Evolutionary conservation across 2,113 vertebrate species (phyloP).

Genomic region (Myocastor coypus): DNA sequence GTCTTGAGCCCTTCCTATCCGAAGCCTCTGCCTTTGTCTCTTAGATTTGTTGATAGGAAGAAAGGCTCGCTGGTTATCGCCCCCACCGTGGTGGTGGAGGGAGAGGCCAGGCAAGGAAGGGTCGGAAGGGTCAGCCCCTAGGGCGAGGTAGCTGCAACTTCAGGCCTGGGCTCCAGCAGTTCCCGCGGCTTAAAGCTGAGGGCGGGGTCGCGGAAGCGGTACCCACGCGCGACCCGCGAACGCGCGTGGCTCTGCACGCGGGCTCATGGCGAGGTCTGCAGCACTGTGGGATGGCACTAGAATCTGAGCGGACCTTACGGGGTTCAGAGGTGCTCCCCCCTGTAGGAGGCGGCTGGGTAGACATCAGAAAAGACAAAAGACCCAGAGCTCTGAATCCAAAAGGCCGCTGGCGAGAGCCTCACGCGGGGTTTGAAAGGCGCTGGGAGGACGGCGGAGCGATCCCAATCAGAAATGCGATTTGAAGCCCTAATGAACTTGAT

Average conservation of each 20-base stretch:
- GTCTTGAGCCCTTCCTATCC: conserved; percentile 40
- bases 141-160: neutral
- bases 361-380: conserved; percentile 75
- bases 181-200: fast-evolving
- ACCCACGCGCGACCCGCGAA: neutral
- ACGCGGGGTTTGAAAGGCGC: conserved; percentile 71
- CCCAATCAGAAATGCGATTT: conserved; percentile 85
- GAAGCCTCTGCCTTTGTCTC: conserved; percentile 65
- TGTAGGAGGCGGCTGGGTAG: neutral
- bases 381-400: neutral
- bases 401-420: conserved; percentile 51
- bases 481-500: conserved; percentile 89
- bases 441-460: conserved; percentile 77
- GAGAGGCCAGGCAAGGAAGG: neutral
- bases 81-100: neutral
- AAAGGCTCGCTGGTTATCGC: neutral
- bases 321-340: neutral
- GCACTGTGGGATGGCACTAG: fast-evolving
- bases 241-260: neutral
- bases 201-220: neutral
- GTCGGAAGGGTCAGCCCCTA: neutral
- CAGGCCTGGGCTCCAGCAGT: neutral
- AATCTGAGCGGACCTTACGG: too few relatives aligned
- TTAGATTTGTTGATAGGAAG: conserved; percentile 24
- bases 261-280: too few relatives aligned